Evolutionary conservation across 1,140 invertebrate species (phyloP).

Genomic region (Dufourea novaeangliae): DNA sequence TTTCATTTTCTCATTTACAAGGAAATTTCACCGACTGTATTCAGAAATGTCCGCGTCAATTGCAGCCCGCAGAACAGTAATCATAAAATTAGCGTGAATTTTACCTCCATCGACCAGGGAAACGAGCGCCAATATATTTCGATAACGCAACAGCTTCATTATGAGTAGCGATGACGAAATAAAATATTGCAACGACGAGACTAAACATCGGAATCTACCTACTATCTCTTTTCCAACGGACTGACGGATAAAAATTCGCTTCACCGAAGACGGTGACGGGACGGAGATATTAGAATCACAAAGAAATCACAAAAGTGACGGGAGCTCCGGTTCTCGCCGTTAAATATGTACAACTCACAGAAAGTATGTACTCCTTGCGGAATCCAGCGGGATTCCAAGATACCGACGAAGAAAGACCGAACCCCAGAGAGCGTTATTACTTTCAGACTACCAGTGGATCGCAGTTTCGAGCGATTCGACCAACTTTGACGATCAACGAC

Average conservation of each 20-base stretch:
- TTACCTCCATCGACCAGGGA: background rate
- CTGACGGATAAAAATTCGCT: background rate
- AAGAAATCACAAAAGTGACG: slow-evolving; percentile 17
- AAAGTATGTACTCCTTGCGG: background rate
- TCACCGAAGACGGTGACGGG: background rate
- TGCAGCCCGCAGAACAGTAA: background rate
- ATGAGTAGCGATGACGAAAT: too few relatives aligned
- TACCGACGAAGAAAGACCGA: background rate
- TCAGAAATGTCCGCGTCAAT: slow-evolving; percentile 9
- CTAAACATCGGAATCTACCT: background rate
- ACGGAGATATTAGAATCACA: slow-evolving; percentile 27
- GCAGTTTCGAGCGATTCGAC: background rate
- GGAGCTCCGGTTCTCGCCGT: background rate
- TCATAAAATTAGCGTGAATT: slow-evolving; percentile 8
- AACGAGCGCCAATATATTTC: background rate
- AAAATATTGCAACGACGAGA: too few relatives aligned
- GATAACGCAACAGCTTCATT: background rate
- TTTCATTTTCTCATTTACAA: slow-evolving; percentile 11
- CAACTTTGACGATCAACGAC: background rate
- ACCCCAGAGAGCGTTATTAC: slow-evolving; percentile 8
- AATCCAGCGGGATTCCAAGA: background rate
- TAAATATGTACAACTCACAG: slow-evolving; percentile 26
- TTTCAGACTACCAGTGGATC: background rate
- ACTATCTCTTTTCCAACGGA: background rate
- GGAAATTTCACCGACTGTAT: background rate